Percentiles rank a stretch among this genome's conserved stretches.
phyloP scores from a whole-genome alignment of 2,113 vertebrate genomes.

The Rhinoptilus africanus region DNA sequence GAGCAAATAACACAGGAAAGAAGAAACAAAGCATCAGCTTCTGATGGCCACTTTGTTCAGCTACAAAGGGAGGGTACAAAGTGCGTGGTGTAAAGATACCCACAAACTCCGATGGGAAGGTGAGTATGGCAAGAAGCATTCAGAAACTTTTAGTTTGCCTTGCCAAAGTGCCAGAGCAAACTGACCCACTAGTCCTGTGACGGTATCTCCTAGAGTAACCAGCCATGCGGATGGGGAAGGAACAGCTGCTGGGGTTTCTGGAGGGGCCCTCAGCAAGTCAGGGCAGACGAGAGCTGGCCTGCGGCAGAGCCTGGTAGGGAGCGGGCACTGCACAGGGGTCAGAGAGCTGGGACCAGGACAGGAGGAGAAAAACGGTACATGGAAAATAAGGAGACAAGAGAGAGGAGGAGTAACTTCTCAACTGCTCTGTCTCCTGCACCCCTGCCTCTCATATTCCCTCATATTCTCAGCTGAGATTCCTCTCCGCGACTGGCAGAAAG shows the following conservation, averaged over 20 bases:
- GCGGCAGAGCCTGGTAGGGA: rapidly evolving
- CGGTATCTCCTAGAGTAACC: background rate
- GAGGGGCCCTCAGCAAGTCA: background rate
- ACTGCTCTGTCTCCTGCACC: background rate
- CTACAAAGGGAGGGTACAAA: background rate
- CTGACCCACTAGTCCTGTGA: background rate
- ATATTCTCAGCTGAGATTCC: background rate
- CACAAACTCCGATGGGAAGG: background rate
- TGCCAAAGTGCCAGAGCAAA: background rate
- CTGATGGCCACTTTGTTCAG: background rate
- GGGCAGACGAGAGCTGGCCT: background rate
- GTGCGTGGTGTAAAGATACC: background rate
- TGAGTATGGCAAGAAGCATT: background rate
- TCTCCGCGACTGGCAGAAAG: background rate
- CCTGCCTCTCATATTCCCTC: background rate
- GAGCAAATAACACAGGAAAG: background rate
- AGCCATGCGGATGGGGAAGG: background rate
- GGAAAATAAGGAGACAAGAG: background rate
- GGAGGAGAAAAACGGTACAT: background rate
- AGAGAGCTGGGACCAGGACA: background rate
- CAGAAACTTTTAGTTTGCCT: background rate
- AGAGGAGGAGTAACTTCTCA: background rate
- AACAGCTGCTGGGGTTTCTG: background rate
- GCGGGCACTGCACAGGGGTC: background rate
- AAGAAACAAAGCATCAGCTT: constrained; percentile 31